Evolutionary conservation across 2,888 invertebrate genomes (phyloP).

Genomic region (Bellardia bayeri): DNA sequence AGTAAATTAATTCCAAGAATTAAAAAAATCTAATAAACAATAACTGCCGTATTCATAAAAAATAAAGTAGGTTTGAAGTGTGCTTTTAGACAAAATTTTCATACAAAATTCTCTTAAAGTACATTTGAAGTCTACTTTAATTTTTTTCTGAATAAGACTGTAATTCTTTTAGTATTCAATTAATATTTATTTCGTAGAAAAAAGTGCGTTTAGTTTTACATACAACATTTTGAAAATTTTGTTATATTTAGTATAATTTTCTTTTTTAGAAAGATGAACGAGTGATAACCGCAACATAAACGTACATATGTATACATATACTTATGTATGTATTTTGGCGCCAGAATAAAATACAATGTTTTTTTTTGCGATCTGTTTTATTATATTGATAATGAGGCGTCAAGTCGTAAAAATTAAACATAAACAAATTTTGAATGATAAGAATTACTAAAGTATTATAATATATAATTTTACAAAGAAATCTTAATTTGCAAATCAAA

Average conservation of each 20-base stretch:
- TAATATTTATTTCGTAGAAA: not conserved
- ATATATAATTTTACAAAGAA: slow-evolving; percentile 1
- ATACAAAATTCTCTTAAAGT: too few relatives aligned
- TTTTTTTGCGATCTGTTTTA: slow-evolving; percentile 55
- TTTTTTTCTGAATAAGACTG: too few relatives aligned
- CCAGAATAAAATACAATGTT: slow-evolving; percentile 37
- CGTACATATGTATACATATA: too few relatives aligned
- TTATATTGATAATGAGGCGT: slow-evolving; percentile 34
- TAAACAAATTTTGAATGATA: slow-evolving; percentile 53
- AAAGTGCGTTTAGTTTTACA: not conserved
- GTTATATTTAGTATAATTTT: not conserved
- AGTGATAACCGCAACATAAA: slow-evolving; percentile 42
- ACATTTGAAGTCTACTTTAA: too few relatives aligned
- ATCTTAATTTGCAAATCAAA: not conserved
- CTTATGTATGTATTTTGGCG: slow-evolving; percentile 43
- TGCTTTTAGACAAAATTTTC: too few relatives aligned
- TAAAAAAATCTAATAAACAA: too few relatives aligned
- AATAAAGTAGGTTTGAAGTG: too few relatives aligned
- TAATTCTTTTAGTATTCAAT: not conserved
- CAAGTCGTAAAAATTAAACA: slow-evolving; percentile 51
- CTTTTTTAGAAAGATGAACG: slow-evolving; percentile 1
- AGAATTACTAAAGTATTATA: slow-evolving; percentile 14
- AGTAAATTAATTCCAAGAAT: too few relatives aligned
- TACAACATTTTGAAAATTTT: not conserved
- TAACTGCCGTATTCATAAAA: too few relatives aligned